Base-by-base conservation (phyloP, 2,797 vertebrate species). In the Bufotes viridis region DNA sequence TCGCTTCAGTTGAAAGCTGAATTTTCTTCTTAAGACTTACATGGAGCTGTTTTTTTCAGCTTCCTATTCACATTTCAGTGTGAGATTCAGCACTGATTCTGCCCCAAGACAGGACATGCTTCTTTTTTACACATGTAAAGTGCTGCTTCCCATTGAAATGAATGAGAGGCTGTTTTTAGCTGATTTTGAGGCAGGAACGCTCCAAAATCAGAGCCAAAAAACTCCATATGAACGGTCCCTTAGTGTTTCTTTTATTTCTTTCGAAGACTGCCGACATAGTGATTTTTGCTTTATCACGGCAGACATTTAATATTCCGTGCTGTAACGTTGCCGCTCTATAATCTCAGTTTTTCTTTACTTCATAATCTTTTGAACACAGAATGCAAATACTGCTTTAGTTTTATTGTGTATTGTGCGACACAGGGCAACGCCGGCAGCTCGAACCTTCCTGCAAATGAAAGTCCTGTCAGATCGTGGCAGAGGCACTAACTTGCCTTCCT, bases 361-460 rank as follows among this genome's bases (percentile, higher is more conserved):
- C 76, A 69, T 78, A 76, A 86, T 86, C 49, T 69, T 49, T 86
- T 79, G 7, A 86, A 85, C 69, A 79, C 12, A 79, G 55, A 51
- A 55, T 78, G n/a, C 57, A 26, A 69, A 49, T 26, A 20, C 0
- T 24, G 42, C 84, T 17, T 51, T 51, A 10, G 51, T 79, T 87
- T 72, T 49, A 87, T 58, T 67, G 24, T 80, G 51, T 80, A 61
- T 86, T 87, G 85, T 85, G 60, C 78, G 22, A 81, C 81, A 87
- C 20, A 51, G 60, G 78, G 63, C 78, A 53, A 67, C 58, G 18
- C 65, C 51, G 85, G 29, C 65, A 87, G 85, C 49, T 42, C 1
- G 15, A 78, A 65, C 49, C 57, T 29, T 51, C 12, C 61, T n/a
- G 60, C 26, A 72, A 69, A 81, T 69, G 26, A 87, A 87, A 72